These are phyloP conservation scores for Cyrtorhinus lividipennis DNA, from an alignment of 1,140 invertebrate genomes.

Conservation along the genomic window DNA sequence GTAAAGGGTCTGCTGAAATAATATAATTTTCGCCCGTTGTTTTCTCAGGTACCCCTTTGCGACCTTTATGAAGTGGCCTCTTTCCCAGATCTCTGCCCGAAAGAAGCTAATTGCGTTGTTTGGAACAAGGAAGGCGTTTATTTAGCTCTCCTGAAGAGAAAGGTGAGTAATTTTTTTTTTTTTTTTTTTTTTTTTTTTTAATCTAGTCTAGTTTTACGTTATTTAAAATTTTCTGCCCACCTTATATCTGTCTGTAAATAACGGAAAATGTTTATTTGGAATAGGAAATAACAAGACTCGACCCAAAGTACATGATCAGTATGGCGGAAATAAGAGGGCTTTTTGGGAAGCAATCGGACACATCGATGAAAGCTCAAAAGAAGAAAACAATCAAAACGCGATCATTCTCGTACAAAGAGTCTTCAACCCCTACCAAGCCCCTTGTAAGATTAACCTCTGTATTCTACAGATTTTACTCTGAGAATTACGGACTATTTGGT, in stretches of 20 bases:
- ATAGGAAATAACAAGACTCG: slow-evolving; percentile 50
- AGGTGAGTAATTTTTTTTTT: slow-evolving; percentile 15
- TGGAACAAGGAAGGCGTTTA: slow-evolving; percentile 47
- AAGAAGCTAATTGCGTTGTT: slow-evolving; percentile 33
- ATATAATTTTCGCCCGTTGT: too few species aligned
- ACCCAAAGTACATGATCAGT: slow-evolving; percentile 64
- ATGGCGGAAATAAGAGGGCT: slow-evolving; percentile 59
- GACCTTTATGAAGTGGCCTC: slow-evolving; percentile 50
- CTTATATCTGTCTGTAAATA: too few species aligned
- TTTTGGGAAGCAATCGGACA: slow-evolving; percentile 39
- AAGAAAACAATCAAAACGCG: slow-evolving; percentile 14
- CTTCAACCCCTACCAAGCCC: neutral
- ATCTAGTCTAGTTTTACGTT: too few species aligned
- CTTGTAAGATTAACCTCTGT: slow-evolving; percentile 2
- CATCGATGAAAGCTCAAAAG: slow-evolving; percentile 25
- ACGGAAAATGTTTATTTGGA: neutral
- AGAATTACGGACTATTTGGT: too few species aligned
- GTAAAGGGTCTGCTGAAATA: too few species aligned
- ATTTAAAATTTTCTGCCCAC: slow-evolving; percentile 4
- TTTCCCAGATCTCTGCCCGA: slow-evolving; percentile 39
- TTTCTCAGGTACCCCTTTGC: slow-evolving; percentile 47
- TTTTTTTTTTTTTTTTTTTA: too few species aligned
- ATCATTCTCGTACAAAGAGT: slow-evolving; percentile 7
- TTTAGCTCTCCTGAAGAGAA: slow-evolving; percentile 43
- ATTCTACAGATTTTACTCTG: too few species aligned